A percentile compares a stretch with the other conserved stretches of the same genome.
Conservation (phyloP, 2,113 vertebrate species). For the Lipotes vexillifer region DNA sequence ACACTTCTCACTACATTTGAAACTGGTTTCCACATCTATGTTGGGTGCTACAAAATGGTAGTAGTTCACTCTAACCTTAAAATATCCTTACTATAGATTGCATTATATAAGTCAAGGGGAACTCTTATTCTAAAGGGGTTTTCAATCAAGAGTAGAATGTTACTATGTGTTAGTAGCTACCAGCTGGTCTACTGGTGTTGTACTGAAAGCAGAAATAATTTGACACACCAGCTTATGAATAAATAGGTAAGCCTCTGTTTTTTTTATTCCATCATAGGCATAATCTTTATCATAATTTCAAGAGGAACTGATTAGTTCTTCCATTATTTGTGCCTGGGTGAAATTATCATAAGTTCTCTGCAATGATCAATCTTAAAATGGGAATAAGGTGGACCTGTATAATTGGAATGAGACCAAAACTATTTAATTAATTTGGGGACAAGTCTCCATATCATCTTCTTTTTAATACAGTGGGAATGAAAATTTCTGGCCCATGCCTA, state of each 20-base stretch:
- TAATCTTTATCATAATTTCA: background rate
- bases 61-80: background rate
- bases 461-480: background rate
- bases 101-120: background rate
- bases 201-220: background rate
- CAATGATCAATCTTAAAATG: background rate
- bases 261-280: background rate
- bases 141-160: background rate
- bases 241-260: background rate
- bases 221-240: background rate
- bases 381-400: background rate
- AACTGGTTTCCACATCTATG: background rate
- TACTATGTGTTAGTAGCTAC: background rate
- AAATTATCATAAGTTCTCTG: background rate
- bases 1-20: background rate
- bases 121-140: background rate
- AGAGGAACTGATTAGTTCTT: background rate
- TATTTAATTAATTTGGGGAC: background rate
- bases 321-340: background rate
- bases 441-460: background rate
- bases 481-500: background rate
- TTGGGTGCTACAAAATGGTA: background rate
- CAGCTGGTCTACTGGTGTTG: background rate
- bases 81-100: background rate
- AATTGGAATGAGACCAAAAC: background rate